Base-by-base conservation (phyloP, 2,888 invertebrate species). In the Eucera pruinosa region DNA sequence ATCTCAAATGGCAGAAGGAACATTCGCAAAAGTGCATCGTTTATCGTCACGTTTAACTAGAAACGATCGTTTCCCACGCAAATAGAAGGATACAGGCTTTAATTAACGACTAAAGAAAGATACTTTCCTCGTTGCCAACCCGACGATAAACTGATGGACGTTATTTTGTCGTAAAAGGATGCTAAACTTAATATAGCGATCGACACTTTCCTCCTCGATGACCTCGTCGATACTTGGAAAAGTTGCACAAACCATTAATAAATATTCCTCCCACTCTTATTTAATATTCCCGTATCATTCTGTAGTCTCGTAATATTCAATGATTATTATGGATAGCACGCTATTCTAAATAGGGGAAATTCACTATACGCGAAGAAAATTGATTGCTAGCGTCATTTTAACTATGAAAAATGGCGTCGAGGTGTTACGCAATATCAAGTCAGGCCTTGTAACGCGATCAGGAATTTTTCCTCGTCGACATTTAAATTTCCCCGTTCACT, bases 41-140 rank as follows among this genome's bases (percentile, higher is more conserved):
- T 33, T 33, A 18, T 33, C 33, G 13, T 33, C 54, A 5, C 20
- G 33, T 11, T 33, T 15, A 6, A 20, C 18, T 2, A 7, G 13
- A 43, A 6, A 20, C 54, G 54, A 33, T 54, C 20, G 33, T 54
- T 54, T 20, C 15, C 20, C 20, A 54, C 54, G 54, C 54, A 7
- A 33, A 20, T 18, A 6, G 27, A 20, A 33, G 54, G 18, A 33
- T 18, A 1, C 2, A 4, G 33, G 7, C 6, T 33, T 54, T 54
- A 54, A 54, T 54, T 54, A 54, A 54, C 54, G 33, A 33, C 18
- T 33, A 33, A 54, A 33, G 54, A 54, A 54, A 54, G 54, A 54
- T 54, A 33, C 54, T 54, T 13, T 20, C 18, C 33, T 20, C 20
- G 54, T 36, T 54, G 20, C 13, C 18, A 30, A 11, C 30, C 30